phyloP scores from a whole-genome alignment of 2,888 invertebrate species.

The Polia nebulosa region DNA sequence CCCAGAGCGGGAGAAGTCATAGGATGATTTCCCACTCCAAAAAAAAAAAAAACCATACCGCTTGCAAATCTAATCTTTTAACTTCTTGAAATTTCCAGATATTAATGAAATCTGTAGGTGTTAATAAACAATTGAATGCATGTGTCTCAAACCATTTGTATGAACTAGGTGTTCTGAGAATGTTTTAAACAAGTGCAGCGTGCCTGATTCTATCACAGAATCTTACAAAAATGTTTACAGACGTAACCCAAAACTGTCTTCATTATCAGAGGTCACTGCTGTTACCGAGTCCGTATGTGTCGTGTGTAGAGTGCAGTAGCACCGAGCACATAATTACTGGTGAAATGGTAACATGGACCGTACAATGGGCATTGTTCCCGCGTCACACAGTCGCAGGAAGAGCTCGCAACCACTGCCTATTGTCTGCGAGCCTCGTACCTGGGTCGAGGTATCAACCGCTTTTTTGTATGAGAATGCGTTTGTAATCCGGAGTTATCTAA shows the following conservation, averaged over 20 bases:
- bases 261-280: slow-evolving; percentile 53
- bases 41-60: no score
- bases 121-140: no score
- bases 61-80: no score
- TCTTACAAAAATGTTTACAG: slow-evolving; percentile 32
- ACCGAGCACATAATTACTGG: slow-evolving; percentile 76
- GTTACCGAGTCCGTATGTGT: slow-evolving; percentile 42
- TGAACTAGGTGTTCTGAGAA: no score
- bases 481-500: slow-evolving; percentile 55
- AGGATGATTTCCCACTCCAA: no score
- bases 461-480: slow-evolving; percentile 55
- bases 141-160: no score
- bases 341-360: slow-evolving; percentile 82
- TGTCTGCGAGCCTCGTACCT: slow-evolving; percentile 79
- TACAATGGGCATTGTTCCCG: slow-evolving; percentile 85
- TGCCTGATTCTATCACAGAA: not conserved
- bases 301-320: slow-evolving; percentile 63
- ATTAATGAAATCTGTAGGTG: no score
- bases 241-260: slow-evolving; percentile 24
- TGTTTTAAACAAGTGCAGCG: no score
- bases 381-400: slow-evolving; percentile 72
- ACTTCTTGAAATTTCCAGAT: no score
- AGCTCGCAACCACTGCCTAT: slow-evolving; percentile 74
- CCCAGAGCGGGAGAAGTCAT: no score
- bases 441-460: slow-evolving; percentile 39